Conservation (phyloP, 2,113 vertebrate genomes). For the Nibea albiflora region DNA sequence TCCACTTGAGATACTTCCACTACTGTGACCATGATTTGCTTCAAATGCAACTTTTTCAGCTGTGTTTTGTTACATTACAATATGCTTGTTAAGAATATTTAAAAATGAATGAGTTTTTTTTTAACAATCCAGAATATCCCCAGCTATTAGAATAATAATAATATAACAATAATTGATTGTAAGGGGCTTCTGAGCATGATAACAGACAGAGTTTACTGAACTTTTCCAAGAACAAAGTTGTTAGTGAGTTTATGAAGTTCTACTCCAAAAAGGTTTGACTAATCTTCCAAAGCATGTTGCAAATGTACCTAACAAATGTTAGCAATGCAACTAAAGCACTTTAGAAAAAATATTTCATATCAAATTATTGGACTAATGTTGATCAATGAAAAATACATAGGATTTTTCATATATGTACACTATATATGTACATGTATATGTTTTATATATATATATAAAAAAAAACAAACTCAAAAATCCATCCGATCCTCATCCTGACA, state of each 20-base stretch:
- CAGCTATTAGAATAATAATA: background rate
- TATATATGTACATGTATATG: too few relatives aligned
- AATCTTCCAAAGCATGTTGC: background rate
- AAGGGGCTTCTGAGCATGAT: background rate
- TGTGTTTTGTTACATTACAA: constrained; percentile 11
- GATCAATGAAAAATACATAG: too few relatives aligned
- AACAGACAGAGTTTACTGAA: background rate
- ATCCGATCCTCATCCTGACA: too few relatives aligned
- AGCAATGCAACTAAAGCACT: too few relatives aligned
- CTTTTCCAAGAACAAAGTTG: constrained; percentile 13
- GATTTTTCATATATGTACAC: too few relatives aligned
- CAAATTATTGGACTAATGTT: background rate
- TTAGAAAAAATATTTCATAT: background rate
- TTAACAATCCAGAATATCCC: constrained; percentile 13
- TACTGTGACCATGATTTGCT: constrained; percentile 1
- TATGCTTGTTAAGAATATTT: constrained; percentile 9
- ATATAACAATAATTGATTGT: background rate
- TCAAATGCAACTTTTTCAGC: background rate
- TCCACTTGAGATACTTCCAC: background rate
- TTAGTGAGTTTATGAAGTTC: background rate
- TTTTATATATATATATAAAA: too few relatives aligned
- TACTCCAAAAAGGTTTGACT: background rate
- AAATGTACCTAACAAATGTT: background rate
- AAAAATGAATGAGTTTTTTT: background rate
- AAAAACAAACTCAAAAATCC: too few relatives aligned